phyloP scores from a whole-genome alignment of 2,113 vertebrate species.

The Cettia cetti region DNA sequence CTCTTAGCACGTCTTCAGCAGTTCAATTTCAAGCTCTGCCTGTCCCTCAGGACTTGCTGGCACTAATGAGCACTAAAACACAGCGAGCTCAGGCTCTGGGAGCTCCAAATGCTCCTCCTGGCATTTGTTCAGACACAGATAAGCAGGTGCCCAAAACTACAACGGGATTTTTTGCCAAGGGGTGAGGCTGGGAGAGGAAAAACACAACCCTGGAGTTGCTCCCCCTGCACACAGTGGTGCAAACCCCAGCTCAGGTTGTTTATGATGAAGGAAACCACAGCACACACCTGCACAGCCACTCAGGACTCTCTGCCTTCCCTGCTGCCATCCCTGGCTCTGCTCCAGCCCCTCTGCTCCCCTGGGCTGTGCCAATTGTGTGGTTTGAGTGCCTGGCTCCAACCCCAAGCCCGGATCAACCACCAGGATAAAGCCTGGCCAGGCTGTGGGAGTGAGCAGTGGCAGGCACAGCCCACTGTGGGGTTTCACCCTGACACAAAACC shows the following conservation, averaged over 20 bases:
- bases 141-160: neutral
- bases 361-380: rapidly evolving
- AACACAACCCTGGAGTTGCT: neutral
- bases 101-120: conserved; percentile 32
- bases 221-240: neutral
- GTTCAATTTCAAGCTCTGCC: conserved; percentile 45
- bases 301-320: neutral
- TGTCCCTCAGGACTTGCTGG: conserved; percentile 21
- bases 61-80: conserved; percentile 24
- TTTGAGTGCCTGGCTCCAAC: neutral
- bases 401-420: rapidly evolving
- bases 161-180: neutral
- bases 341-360: neutral
- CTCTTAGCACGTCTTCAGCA: conserved; percentile 15
- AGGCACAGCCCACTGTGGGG: neutral
- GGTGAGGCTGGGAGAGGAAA: neutral
- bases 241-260: neutral
- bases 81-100: neutral
- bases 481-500: neutral
- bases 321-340: neutral
- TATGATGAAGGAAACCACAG: neutral
- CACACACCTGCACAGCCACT: neutral
- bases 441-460: neutral
- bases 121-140: neutral
- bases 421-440: neutral